Conservation (phyloP, 2,797 vertebrate genomes). For the Sarcophilus harrisii region DNA sequence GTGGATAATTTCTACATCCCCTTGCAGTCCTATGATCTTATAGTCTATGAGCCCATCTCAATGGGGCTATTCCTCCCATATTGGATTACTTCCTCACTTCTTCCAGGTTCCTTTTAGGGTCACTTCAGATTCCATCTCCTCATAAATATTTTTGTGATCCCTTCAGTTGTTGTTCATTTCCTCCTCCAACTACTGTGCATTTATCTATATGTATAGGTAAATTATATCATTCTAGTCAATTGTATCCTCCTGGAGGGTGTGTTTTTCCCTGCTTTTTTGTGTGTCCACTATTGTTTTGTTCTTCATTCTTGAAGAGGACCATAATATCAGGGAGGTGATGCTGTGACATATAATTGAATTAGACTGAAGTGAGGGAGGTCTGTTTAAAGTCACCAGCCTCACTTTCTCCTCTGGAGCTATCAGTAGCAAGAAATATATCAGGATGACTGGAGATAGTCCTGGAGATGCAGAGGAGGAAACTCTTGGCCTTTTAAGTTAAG, state of each 20-base stretch:
- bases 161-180: background rate
- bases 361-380: too few species aligned
- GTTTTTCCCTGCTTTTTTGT: background rate
- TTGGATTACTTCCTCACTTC: background rate
- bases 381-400: too few species aligned
- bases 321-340: too few species aligned
- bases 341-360: too few species aligned
- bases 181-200: background rate
- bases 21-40: background rate
- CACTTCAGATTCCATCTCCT: background rate
- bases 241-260: background rate
- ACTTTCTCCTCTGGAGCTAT: too few species aligned
- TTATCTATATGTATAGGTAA: background rate
- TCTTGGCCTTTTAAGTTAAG: too few species aligned
- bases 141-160: slow-evolving; percentile 22
- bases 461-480: too few species aligned
- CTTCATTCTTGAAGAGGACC: too few species aligned
- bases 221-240: background rate
- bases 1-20: background rate
- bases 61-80: background rate
- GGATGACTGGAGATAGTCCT: too few species aligned
- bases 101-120: background rate
- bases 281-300: too few species aligned
- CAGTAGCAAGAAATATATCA: too few species aligned
- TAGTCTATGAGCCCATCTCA: background rate